Percentiles rank a stretch among this genome's conserved stretches.
phyloP scores from a whole-genome alignment of 2,113 vertebrate species.

The Thymallus thymallus region DNA sequence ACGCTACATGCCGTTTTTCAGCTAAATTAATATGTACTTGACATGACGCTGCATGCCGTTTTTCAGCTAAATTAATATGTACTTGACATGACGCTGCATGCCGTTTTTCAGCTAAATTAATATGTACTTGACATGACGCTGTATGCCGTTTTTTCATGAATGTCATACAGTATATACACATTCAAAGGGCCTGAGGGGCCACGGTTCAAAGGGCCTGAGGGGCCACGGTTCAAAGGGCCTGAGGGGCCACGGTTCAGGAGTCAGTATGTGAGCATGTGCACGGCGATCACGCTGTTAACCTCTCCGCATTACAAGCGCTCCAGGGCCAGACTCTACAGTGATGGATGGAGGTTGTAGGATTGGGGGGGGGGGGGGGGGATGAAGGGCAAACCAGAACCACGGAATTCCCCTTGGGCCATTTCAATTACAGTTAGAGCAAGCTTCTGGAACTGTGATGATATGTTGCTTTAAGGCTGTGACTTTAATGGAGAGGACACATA shows the following conservation, averaged over 20 bases:
- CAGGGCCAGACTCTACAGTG: slow-evolving; percentile 64
- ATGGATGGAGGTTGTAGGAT: slow-evolving; percentile 60
- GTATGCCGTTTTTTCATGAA: slow-evolving; percentile 22
- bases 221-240: slow-evolving; percentile 42
- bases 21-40: slow-evolving; percentile 48
- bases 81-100: slow-evolving; percentile 44
- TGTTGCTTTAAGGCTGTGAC: slow-evolving; percentile 69
- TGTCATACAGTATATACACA: slow-evolving; percentile 16
- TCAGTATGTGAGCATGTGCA: slow-evolving; percentile 42
- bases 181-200: slow-evolving; percentile 23
- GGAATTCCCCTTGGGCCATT: slow-evolving; percentile 73
- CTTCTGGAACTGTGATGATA: slow-evolving; percentile 57
- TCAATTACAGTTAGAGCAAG: slow-evolving; percentile 74
- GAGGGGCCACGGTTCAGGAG: slow-evolving; percentile 40
- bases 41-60: slow-evolving; percentile 37
- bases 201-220: slow-evolving; percentile 38
- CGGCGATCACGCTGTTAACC: slow-evolving; percentile 68
- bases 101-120: slow-evolving; percentile 38
- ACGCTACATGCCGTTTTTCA: slow-evolving; percentile 29
- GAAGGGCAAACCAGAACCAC: slow-evolving; percentile 44
- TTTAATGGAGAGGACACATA: slow-evolving; percentile 70
- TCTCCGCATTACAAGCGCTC: slow-evolving; percentile 59
- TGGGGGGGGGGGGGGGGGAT: slow-evolving; percentile 32
- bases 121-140: slow-evolving; percentile 47
- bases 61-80: slow-evolving; percentile 41